phyloP scores from a whole-genome alignment of 1,140 invertebrate genomes.

The Meloidogyne chitwoodi region DNA sequence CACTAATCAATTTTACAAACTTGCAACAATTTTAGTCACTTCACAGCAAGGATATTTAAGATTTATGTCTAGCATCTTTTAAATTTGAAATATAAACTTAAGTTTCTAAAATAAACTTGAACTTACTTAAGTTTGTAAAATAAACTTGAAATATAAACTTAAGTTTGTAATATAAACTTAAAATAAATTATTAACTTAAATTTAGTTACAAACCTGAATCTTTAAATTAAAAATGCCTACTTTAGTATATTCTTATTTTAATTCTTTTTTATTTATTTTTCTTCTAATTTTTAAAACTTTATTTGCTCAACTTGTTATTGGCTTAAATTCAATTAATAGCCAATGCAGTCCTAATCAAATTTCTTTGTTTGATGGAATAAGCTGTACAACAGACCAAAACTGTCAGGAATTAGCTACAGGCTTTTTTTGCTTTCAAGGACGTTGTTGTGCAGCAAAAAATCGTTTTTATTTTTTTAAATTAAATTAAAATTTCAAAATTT shows the following conservation, averaged over 20 bases:
- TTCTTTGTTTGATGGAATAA: slow-evolving; percentile 23
- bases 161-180: too few relatives aligned
- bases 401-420: slow-evolving; percentile 27
- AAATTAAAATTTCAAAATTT: not conserved
- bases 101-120: too few relatives aligned
- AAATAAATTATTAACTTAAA: too few relatives aligned
- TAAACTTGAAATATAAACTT: too few relatives aligned
- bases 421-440: slow-evolving; percentile 29
- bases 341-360: slow-evolving; percentile 25
- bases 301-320: not conserved
- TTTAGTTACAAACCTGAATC: too few relatives aligned
- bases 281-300: not conserved
- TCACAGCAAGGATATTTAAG: too few relatives aligned
- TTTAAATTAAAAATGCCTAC: not conserved
- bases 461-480: slow-evolving; percentile 7
- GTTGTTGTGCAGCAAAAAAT: slow-evolving; percentile 23
- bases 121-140: too few relatives aligned
- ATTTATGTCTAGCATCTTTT: too few relatives aligned
- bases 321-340: not conserved
- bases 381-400: slow-evolving; percentile 20
- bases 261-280: not conserved
- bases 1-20: too few relatives aligned
- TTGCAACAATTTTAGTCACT: too few relatives aligned
- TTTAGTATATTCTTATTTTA: not conserved
- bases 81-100: too few relatives aligned